A percentile compares a stretch with the other conserved stretches of the same genome.
Evolutionary conservation across 2,113 vertebrate genomes (phyloP).

Genomic region (Ictidomys tridecemlineatus): DNA sequence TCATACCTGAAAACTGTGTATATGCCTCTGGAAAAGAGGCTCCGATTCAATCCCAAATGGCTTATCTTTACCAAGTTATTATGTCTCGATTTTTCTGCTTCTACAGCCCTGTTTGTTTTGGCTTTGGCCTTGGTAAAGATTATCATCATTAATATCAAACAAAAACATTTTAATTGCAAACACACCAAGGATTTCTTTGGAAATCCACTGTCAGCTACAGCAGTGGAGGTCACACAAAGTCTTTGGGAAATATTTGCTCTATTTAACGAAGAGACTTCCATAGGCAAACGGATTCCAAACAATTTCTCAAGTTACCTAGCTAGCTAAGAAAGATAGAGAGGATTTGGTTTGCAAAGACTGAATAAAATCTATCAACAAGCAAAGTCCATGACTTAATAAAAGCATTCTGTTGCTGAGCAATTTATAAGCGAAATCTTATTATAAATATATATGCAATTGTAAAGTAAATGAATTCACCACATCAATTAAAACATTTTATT

Average conservation of each 20-base stretch:
- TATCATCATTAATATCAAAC: constrained; percentile 88
- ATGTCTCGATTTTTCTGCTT: constrained; percentile 82
- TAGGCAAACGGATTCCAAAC: constrained; percentile 79
- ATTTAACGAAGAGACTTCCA: constrained; percentile 84
- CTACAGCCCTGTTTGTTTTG: constrained; percentile 84
- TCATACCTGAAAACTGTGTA: constrained; percentile 65
- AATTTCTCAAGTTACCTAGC: constrained; percentile 82
- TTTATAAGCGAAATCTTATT: constrained; percentile 42
- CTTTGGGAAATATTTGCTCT: constrained; percentile 85
- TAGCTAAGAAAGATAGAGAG: constrained; percentile 53
- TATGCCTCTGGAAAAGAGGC: constrained; percentile 68
- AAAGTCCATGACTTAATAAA: constrained; percentile 48
- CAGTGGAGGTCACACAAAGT: constrained; percentile 80
- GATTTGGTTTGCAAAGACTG: constrained; percentile 61
- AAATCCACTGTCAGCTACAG: constrained; percentile 78
- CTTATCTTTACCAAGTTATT: constrained; percentile 81
- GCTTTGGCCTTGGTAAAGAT: constrained; percentile 84
- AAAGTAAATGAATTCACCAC: not conserved
- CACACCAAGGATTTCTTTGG: constrained; percentile 78
- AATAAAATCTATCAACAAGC: constrained; percentile 71
- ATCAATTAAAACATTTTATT: not conserved
- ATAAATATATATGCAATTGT: not conserved
- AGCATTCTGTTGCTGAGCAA: constrained; percentile 19
- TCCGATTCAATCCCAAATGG: constrained; percentile 75
- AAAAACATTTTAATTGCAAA: constrained; percentile 88